Percentiles rank a stretch among this genome's conserved stretches.
Evolutionary conservation across 2,797 vertebrate species (phyloP).

Genomic region (Astyanax mexicanus): DNA sequence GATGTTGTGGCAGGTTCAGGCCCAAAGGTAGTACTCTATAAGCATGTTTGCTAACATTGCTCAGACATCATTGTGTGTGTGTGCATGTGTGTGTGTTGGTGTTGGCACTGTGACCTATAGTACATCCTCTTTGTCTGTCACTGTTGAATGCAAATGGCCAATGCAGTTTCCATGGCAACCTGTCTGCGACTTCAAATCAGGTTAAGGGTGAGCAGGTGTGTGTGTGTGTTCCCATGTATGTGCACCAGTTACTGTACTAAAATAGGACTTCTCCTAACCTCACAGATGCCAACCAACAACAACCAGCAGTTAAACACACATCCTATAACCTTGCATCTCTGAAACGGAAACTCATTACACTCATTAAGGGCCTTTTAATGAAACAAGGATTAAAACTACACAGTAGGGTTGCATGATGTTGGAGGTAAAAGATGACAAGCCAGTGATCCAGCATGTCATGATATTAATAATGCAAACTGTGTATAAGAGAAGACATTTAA

Average conservation of each 20-base stretch:
- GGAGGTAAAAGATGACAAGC: too few species aligned
- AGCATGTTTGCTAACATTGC: too few species aligned
- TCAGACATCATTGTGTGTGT: not conserved
- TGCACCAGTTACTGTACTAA: constrained; percentile 27
- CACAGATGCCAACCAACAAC: not conserved
- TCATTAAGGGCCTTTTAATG: too few species aligned
- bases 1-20: not conserved
- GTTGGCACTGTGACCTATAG: constrained; percentile 10
- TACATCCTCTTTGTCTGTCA: constrained; percentile 38
- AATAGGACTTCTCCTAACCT: not conserved
- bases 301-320: not conserved
- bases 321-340: too few species aligned
- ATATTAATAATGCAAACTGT: too few species aligned
- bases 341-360: too few species aligned
- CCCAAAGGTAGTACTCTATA: too few species aligned
- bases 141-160: constrained; percentile 70
- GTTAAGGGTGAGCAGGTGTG: constrained; percentile 77
- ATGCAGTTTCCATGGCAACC: constrained; percentile 81
- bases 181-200: constrained; percentile 70
- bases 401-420: too few species aligned
- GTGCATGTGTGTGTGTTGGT: constrained; percentile 11
- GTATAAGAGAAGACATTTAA: too few species aligned
- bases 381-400: too few species aligned
- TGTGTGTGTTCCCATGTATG: constrained; percentile 46
- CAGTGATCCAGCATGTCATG: too few species aligned